Evolutionary conservation across 2,888 invertebrate species (phyloP).

Genomic region (Fragum fragum): DNA sequence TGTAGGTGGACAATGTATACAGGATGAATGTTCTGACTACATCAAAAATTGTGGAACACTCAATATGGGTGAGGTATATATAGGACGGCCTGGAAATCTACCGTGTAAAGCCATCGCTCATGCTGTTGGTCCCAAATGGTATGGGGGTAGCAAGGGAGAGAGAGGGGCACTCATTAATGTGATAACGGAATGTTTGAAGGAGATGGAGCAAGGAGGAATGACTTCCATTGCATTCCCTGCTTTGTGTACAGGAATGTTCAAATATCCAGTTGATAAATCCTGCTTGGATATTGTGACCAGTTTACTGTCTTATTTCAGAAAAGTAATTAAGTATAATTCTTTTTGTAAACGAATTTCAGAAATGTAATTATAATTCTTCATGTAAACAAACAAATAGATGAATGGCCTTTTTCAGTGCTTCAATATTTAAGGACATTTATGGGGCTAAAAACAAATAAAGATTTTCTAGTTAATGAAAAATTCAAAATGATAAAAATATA

Average conservation of each 20-base stretch:
- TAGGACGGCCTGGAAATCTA: conserved; percentile 51
- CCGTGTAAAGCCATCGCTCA: conserved; percentile 63
- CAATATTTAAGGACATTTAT: no score
- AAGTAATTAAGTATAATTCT: no score
- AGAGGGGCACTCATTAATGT: conserved; percentile 45
- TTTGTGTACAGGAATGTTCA: conserved; percentile 72
- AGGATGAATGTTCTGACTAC: conserved; percentile 68
- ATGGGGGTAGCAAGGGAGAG: conserved; percentile 60
- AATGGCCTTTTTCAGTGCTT: no score
- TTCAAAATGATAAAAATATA: no score
- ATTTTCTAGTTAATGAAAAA: no score
- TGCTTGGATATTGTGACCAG: conserved; percentile 57
- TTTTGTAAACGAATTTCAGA: no score
- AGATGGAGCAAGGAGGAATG: conserved; percentile 36
- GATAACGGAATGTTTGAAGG: conserved; percentile 46
- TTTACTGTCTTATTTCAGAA: conserved; percentile 45
- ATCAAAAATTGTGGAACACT: conserved; percentile 48
- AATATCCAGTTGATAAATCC: conserved; percentile 48
- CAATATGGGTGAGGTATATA: conserved; percentile 58
- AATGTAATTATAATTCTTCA: no score
- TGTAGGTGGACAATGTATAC: conserved; percentile 72
- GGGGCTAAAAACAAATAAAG: no score
- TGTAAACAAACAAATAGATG: no score
- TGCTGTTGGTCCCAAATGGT: conserved; percentile 69
- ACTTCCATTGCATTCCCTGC: conserved; percentile 76